These are phyloP conservation scores for Anabacerthia variegaticeps DNA, from an alignment of 2,797 vertebrate genomes.

Conservation along the genomic window DNA sequence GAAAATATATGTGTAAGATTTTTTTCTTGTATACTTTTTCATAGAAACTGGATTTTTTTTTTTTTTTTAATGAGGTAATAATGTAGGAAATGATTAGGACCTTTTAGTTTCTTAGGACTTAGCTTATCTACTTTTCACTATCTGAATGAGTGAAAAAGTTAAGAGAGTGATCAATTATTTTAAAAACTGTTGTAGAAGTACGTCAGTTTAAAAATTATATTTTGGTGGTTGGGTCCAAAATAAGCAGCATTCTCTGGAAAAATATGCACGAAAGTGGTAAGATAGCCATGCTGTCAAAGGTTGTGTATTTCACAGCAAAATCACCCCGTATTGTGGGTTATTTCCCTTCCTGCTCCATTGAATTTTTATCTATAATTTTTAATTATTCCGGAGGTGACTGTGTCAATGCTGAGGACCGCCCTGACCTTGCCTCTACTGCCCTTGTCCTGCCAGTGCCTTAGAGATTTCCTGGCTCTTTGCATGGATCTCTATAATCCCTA, in stretches of 20 bases:
- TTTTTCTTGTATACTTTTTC: background rate
- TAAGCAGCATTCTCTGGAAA: background rate
- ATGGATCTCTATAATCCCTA: background rate
- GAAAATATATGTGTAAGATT: background rate
- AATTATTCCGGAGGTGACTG: background rate
- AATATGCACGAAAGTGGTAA: background rate
- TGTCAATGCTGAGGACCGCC: background rate
- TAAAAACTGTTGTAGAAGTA: rapidly evolving
- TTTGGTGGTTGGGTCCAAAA: background rate
- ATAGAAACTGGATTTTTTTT: background rate
- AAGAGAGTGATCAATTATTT: background rate
- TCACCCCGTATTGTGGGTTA: background rate
- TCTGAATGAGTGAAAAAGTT: background rate
- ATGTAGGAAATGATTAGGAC: background rate
- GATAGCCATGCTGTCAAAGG: background rate
- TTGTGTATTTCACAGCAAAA: background rate
- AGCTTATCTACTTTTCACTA: background rate
- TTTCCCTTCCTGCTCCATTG: background rate
- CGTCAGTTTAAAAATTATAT: background rate
- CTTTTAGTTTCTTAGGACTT: background rate
- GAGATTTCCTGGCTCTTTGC: background rate
- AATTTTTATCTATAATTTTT: background rate
- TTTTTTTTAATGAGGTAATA: background rate
- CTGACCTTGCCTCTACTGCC: background rate
- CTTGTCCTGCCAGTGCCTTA: background rate